Evolutionary conservation across 2,113 vertebrate genomes (phyloP), one percentile per base, ranked within the genome.

Genomic region (Lasiurus cinereus): DNA sequence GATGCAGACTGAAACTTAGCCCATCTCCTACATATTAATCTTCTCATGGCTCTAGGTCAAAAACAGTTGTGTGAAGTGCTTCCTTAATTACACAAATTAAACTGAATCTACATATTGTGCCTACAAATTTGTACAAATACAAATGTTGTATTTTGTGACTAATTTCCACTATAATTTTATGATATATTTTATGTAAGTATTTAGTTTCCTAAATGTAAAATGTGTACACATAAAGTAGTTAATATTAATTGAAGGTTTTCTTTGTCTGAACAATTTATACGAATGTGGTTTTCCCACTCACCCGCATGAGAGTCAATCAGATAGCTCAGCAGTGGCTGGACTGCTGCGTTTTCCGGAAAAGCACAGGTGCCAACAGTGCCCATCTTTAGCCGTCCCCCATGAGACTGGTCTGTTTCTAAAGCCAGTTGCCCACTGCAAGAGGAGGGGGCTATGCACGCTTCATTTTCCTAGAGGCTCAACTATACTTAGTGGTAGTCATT

Each of bases 111-210:
- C 10, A 77, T 36, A 84, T n/a, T 79, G 12, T 67, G 36, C 27
- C 56, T 84, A 80, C 62, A 70, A 3, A 1, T 5, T 48, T 52
- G 19, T 12, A 2, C 72, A 76, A 66, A 33, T 77, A 72, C 52
- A 84, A 84, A 66, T n/a, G 76, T 36, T 14, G 86, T 56, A 31
- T 66, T 67, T 89, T 94, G 43, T n/a, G 46, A 86, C 46, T 83
- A 59, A 87, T 92, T 95, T 94, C 22, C 48, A 59, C 36, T 77
- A 54, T 66, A 66, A 87, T 78, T 67, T 79, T 59, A 72, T 77
- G 90, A 69, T 24, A 5, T 31, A 56, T 59, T 83, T 59, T 64
- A 43, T 33, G 10, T 39, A 85, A 83, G 72, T 72, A 90, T 73
- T 79, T 33, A 33, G 13, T 73, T 83, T 10, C 69, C 27, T 64